phyloP scores from a whole-genome alignment of 2,113 vertebrate genomes.

The Brachypodius melanocephalos region DNA sequence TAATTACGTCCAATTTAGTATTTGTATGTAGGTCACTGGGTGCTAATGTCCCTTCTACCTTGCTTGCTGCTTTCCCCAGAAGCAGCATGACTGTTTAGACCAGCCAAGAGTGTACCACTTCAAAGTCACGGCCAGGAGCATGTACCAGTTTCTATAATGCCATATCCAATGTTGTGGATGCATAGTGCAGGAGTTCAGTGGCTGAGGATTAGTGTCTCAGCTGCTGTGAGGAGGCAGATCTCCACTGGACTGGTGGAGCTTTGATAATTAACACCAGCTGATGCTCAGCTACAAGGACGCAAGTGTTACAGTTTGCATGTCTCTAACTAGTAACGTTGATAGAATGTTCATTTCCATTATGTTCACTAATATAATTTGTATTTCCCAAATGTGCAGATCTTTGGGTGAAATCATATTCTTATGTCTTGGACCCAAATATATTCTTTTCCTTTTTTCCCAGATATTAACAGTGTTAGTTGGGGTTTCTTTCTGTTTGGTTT shows the following conservation, averaged over 20 bases:
- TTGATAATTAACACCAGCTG: neutral
- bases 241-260: neutral
- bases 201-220: neutral
- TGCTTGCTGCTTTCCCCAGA: neutral
- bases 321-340: neutral
- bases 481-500: neutral
- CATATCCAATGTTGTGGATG: neutral
- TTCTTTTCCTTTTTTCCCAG: neutral
- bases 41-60: neutral
- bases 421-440: neutral
- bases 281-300: neutral
- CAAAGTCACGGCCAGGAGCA: neutral
- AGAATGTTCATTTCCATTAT: neutral
- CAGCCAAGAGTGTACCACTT: neutral
- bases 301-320: neutral
- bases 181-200: neutral
- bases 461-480: neutral
- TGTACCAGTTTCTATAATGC: rapidly evolving
- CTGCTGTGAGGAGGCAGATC: neutral
- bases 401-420: neutral
- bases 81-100: neutral
- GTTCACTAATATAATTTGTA: neutral
- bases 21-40: neutral
- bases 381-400: neutral
- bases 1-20: neutral